Base-by-base conservation (phyloP, 2,888 invertebrate genomes). In the Choristoneura rosaceana region DNA sequence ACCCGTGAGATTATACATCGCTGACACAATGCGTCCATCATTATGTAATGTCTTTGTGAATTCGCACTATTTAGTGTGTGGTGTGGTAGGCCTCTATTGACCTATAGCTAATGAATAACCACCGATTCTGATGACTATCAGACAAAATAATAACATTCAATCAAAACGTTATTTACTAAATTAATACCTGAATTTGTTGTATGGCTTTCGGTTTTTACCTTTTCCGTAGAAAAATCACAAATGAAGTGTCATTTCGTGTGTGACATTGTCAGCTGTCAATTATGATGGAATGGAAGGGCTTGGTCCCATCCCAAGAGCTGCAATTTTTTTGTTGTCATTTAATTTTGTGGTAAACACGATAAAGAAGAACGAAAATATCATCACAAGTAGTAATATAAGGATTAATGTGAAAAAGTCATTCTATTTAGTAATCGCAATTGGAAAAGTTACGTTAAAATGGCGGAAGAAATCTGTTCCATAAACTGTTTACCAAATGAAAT, bases 401-500 rank as follows among this genome's bases (percentile, higher is more conserved):
- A 5, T 34, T 5, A 34, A 34, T 34, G 34, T 12, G 1, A 10
- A 55, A 52, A 52, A 8, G 17, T 25, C 3, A 12, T 3, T 25
- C 7, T 55, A 0, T 55, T 55, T 0, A 55, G 10, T 25, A 25
- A 12, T 4, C 7, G 47, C 45, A 33, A 17, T 34, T 65, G 47
- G 8, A 60, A 15, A 25, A 47, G 47, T 17, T n/a, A 45, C 41
- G 9, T 45, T 14, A 62, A 41, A 47, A 75, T 76, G 73, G 75
- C 66, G 45, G 68, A 74, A 60, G 50, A 69, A 67, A 8, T 25
- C 34, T 52, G 62, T 63, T 45, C 75, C 25, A 83, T 89, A 71
- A 66, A 74, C 52, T 74, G 70, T 34, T 77, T 90, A 69, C 90
- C 90, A 1, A 81, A 84, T 74, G 90, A 90, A 84, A 74, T 90